Base-by-base conservation (phyloP, 2,113 vertebrate genomes). In the Pao palembangensis region DNA sequence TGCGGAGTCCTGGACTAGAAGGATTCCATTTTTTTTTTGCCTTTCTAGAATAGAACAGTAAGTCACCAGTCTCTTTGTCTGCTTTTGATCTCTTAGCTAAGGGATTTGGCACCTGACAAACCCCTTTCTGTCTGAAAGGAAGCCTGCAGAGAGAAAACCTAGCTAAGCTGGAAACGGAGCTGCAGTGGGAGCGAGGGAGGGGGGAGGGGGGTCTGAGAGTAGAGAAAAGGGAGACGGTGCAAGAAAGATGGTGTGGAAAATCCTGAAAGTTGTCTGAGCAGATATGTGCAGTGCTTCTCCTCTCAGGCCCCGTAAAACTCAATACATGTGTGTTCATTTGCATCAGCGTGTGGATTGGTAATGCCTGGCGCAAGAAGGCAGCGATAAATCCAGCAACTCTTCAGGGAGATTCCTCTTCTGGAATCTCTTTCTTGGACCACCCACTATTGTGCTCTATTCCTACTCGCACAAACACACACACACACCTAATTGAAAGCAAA, bases 91-190 rank as follows among this genome's bases (percentile, higher is more conserved):
- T 85, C 60, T 54, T 59, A 51, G 83, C 79, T 78, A 55, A 64
- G 75, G 81, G 83, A 87, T 88, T 85, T 85, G 84, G 87, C 78
- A 88, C 80, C 87, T 88, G 85, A 88, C 88, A 87, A 82, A 79
- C 79, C 69, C 72, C 61, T 75, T 76, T 82, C 80, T 59, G 75
- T 84, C 73, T 85, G 78, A 82, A 82, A 84, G 74, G 62, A 82
- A 60, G 63, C 84, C 71, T 72, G 78, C 58, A 10, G 78, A 80
- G 80, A 76, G 69, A 78, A 62, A 66, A 72, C 70, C 61, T 34
- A 21, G 48, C 41, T 61, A 53, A 79, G 64, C 41, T 59, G 52
- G 64, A 53, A 21, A 66, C 53, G 52, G 71, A 75, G 61, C 72
- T 49, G 56, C 49, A 63, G 64, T 55, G 56, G 11, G 51, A 62